Base-by-base conservation (phyloP, 2,797 vertebrate species). In the Pseudochromis fuscus region DNA sequence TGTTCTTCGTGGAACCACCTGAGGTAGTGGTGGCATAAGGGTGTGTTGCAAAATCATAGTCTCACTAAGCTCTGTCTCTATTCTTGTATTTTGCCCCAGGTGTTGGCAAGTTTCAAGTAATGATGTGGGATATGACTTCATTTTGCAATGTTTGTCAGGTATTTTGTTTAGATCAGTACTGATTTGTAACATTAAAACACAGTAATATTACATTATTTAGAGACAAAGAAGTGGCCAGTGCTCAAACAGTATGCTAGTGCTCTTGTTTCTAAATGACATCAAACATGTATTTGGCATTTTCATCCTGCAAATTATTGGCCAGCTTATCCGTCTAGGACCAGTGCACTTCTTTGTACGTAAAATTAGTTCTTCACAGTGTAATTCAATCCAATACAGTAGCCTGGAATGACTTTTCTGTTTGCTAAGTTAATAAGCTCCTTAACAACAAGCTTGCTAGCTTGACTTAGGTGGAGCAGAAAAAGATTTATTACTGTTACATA, bases 41-140 rank as follows among this genome's bases (percentile, higher is more conserved):
- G 35, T 76, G 48, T 77, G 70, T 73, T 61, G 27, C 50, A 52
- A 28, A 65, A 62, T 67, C 23, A 23, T 7, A 52, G 23, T 72
- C 0, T 64, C 12, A 44, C 6, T 30, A 27, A 35, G 35, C n/a
- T 5, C 3, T 35, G 33, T 25, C 7, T 55, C 9, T 60, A 16
- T 45, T 50, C 50, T 4, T 55, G 8, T 60, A 16, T 45, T 50
- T 53, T 4, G 15, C 37, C 70, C 12, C 16, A 33, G 28, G 12
- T 35, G 16, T 44, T 30, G 9, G 18, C 1, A 23, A 55, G 11
- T 49, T 5, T 25, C 18, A 42, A 5, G 15, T 45, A 2, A 3
- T 24, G 12, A 15, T 19, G 3, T 12, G 1, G 8, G 11, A 28
- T 40, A 13, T 30, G 49, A 12, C 3, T 12, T 50, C 19, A 7